Conservation (phyloP, 2,888 invertebrate genomes). For the Hyles lineata region DNA sequence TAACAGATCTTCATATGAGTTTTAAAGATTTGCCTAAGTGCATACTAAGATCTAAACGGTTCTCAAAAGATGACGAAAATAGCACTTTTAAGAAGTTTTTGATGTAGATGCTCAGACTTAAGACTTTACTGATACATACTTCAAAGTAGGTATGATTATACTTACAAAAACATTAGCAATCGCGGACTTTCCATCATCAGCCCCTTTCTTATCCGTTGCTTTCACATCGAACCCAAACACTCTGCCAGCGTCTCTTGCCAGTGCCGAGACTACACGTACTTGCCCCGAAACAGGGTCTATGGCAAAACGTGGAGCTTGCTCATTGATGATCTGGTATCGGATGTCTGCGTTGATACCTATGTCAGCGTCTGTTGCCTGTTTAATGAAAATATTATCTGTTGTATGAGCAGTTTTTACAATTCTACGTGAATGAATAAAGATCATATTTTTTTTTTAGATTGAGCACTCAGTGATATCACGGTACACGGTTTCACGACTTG, state of each 20-base stretch:
- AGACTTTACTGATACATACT: no score
- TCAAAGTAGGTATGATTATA: slow-evolving; percentile 41
- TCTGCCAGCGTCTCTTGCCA: slow-evolving; percentile 88
- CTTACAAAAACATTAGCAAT: slow-evolving; percentile 94
- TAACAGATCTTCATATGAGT: no score
- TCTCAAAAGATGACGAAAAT: no score
- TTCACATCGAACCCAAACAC: slow-evolving; percentile 95
- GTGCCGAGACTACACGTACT: slow-evolving; percentile 89
- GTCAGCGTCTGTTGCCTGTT: slow-evolving; percentile 90
- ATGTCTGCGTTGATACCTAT: slow-evolving; percentile 91
- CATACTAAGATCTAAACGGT: no score
- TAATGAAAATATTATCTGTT: not conserved
- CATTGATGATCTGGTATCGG: slow-evolving; percentile 92
- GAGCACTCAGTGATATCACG: no score
- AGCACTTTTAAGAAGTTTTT: not conserved
- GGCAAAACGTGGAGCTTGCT: slow-evolving; percentile 90
- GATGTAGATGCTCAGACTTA: no score
- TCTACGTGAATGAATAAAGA: no score
- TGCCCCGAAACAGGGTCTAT: slow-evolving; percentile 91
- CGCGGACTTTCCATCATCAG: slow-evolving; percentile 92
- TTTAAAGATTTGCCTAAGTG: not conserved
- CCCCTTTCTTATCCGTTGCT: slow-evolving; percentile 92
- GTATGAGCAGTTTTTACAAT: no score
- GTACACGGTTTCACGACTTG: no score
- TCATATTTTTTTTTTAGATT: no score